Base-by-base conservation (phyloP, 2,888 invertebrate species). In the Cyclophora punctaria region DNA sequence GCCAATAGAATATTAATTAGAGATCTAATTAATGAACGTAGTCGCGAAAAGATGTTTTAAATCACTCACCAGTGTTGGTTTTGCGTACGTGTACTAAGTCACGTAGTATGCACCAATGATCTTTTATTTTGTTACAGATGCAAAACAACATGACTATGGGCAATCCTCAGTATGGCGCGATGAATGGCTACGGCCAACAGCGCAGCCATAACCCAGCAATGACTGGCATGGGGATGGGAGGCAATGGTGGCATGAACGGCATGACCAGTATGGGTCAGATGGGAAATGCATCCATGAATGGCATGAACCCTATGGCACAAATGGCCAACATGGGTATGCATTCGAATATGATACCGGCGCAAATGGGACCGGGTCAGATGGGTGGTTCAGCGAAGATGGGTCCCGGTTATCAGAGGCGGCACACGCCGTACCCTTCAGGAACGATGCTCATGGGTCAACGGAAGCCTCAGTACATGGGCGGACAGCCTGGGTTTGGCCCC, bases 391-490 rank as follows among this genome's bases (percentile, higher is more conserved):
- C 89, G 48, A 92, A 92, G 74, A 94, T 95, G 92, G 92, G 87
- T 56, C 84, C 89, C 5, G 91, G 91, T 40, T 94, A 95, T 68
- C 94, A 94, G 60, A 90, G 96, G 70, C 91, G 96, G 70, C 91
- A 95, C 84, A 91, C 95, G 47, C 96, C 97, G 2, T 97, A 97
- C 80, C 96, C 96, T 34, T 93, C 92, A 53, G 95, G 96, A 7
- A 93, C 93, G 52, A 94, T 95, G 93, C 94, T 96, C 76, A 94
- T 95, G 92, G 91, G 92, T 51, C 95, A 95, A 72, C 94, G 96
- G 67, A 90, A 95, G 68, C 90, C 90, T 54, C 92, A 91, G 58
- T 91, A 92, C 67, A 91, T 91, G 76, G 91, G 88, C 62, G 88
- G 84, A 57, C 86, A 78, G 65, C 83, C 89, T 64, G 69, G 73